Evolutionary conservation across 2,888 invertebrate genomes (phyloP).

Genomic region (Eupithecia tripunctaria): DNA sequence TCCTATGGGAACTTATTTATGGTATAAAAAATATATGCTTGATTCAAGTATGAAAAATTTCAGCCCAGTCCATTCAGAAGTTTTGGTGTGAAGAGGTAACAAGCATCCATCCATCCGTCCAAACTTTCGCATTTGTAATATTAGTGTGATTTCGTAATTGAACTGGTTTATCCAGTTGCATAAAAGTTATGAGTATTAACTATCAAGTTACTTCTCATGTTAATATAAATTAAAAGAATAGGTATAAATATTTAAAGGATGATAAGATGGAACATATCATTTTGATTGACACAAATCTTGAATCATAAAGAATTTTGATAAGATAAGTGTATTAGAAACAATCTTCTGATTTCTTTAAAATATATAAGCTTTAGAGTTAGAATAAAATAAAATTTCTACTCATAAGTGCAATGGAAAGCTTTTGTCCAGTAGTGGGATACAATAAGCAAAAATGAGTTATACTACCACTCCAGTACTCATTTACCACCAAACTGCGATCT

Average conservation of each 20-base stretch:
- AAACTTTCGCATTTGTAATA: no score
- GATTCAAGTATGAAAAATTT: no score
- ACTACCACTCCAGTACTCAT: not conserved
- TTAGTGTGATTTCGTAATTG: no score
- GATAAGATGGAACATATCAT: conserved; percentile 35
- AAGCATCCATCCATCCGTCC: no score
- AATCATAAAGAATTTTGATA: conserved; percentile 6
- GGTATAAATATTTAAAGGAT: not conserved
- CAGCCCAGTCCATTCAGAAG: no score
- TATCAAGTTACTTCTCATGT: not conserved
- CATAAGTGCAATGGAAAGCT: not conserved
- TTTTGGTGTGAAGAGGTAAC: no score
- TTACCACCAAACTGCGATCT: no score
- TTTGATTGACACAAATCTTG: no score
- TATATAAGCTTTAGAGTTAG: not conserved
- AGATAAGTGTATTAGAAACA: conserved; percentile 10
- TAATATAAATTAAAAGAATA: not conserved
- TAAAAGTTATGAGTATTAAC: not conserved
- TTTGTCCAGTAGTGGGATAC: not conserved
- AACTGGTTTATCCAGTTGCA: no score
- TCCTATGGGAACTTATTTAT: no score
- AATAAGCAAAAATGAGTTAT: not conserved
- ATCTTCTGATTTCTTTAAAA: not conserved
- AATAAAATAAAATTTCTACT: not conserved
- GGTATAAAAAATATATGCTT: no score